A percentile compares a stretch with the other conserved stretches of the same genome.
Conservation (phyloP, 2,797 vertebrate genomes). For the Rhynchonycteris naso region DNA sequence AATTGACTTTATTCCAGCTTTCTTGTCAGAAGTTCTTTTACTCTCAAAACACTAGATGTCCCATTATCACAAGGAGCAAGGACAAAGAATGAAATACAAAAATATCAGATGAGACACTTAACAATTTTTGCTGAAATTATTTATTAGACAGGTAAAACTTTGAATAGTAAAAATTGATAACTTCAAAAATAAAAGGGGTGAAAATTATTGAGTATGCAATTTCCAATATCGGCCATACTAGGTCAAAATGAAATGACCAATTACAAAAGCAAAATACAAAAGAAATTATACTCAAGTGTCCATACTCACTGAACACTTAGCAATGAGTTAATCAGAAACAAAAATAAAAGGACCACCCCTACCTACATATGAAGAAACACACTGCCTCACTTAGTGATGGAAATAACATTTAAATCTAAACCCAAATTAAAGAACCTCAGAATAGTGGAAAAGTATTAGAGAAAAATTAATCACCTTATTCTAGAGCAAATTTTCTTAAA, state of each 20-base stretch:
- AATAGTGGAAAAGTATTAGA: not conserved
- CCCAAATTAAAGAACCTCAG: constrained; percentile 3
- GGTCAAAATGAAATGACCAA: not conserved
- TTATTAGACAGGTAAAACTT: not conserved
- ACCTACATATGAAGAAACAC: not conserved
- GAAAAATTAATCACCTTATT: not conserved
- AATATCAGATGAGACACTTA: not conserved
- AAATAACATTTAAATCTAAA: not conserved
- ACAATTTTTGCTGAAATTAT: not conserved
- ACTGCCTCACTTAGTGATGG: not conserved
- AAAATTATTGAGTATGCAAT: not conserved
- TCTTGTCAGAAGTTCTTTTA: not conserved
- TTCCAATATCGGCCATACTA: not conserved
- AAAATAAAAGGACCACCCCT: not conserved
- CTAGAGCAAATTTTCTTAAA: not conserved
- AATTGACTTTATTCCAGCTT: too few species aligned
- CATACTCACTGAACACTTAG: not conserved
- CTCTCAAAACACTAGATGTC: not conserved
- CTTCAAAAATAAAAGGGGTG: not conserved
- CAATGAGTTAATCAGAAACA: not conserved
- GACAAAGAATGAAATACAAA: constrained; percentile 40
- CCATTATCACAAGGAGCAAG: not conserved
- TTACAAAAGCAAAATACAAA: not conserved
- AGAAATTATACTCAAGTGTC: not conserved
- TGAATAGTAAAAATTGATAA: not conserved